Percentiles rank a stretch among this genome's conserved stretches.
phyloP scores from a whole-genome alignment of 2,797 vertebrate genomes.

The Botia almorhae region DNA sequence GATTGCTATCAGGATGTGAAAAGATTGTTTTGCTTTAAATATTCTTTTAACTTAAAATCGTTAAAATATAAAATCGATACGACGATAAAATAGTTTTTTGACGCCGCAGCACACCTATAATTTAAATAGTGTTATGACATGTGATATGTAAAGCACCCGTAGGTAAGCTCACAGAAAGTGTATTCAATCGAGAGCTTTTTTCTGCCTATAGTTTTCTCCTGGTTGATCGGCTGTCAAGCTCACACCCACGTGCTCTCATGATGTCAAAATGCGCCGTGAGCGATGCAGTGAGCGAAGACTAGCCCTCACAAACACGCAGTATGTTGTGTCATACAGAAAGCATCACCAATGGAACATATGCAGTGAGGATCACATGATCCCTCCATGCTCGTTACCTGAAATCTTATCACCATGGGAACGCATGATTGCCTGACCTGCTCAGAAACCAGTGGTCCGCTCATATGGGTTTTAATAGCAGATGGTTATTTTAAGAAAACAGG shows the following conservation, averaged over 20 bases:
- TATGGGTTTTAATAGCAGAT: not conserved
- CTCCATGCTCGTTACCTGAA: not conserved
- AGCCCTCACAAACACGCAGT: conserved; percentile 12
- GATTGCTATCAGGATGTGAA: too few species aligned
- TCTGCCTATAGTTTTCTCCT: not conserved
- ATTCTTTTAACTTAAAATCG: not conserved
- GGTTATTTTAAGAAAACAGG: too few species aligned
- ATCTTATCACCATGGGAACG: conserved; percentile 12
- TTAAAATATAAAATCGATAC: too few species aligned
- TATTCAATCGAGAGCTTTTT: conserved; percentile 11
- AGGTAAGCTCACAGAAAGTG: not conserved
- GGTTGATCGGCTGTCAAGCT: conserved; percentile 20
- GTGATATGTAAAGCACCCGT: conserved; percentile 25
- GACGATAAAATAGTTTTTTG: not conserved
- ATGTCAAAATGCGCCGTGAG: not conserved
- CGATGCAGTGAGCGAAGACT: conserved; percentile 2
- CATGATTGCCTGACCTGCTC: not conserved
- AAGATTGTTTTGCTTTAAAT: not conserved
- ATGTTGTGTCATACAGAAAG: not conserved
- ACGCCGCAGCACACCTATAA: conserved; percentile 22
- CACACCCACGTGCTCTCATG: not conserved
- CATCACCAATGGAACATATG: not conserved
- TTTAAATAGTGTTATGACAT: conserved; percentile 1
- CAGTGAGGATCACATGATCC: not conserved
- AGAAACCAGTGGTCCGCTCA: not conserved